Percentiles rank a stretch among this genome's conserved stretches.
Conservation (phyloP, 2,888 invertebrate species). For the Cosmopolites sordidus region DNA sequence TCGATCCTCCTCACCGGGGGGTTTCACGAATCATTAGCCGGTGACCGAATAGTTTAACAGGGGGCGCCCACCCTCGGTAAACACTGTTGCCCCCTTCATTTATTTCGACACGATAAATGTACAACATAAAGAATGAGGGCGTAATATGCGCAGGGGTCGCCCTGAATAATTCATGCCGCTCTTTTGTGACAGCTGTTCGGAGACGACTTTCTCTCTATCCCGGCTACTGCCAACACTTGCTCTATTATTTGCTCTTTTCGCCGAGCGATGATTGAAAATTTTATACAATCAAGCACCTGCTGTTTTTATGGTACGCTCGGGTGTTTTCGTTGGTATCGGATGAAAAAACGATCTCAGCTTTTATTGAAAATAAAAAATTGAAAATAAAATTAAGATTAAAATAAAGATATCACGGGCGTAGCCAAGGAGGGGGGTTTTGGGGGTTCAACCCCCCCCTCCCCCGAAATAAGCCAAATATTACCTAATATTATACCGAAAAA, state of each 20-base stretch:
- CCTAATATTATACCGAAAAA: too few relatives aligned
- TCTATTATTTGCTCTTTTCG: conserved; percentile 39
- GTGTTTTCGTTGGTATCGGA: too few relatives aligned
- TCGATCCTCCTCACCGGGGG: conserved; percentile 15
- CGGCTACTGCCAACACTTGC: conserved; percentile 35
- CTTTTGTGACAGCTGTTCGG: conserved; percentile 40
- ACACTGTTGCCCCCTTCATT: conserved; percentile 36
- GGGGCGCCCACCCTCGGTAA: conserved; percentile 36
- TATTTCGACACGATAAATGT: conserved; percentile 40
- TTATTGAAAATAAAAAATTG: too few relatives aligned
- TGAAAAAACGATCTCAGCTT: too few relatives aligned
- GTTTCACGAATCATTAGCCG: conserved; percentile 43
- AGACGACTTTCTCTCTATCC: conserved; percentile 38
- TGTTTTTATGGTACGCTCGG: conserved; percentile 3
- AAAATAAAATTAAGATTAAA: too few relatives aligned
- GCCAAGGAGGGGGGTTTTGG: too few relatives aligned
- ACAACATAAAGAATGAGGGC: conserved; percentile 41
- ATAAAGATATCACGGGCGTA: too few relatives aligned
- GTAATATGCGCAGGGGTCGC: conserved; percentile 41
- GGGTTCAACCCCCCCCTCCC: too few relatives aligned
- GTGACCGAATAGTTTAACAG: conserved; percentile 42
- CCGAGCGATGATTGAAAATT: conserved; percentile 12
- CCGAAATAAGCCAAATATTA: too few relatives aligned
- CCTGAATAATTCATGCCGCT: conserved; percentile 42
- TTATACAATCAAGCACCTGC: conserved; percentile 16